Evolutionary conservation across 2,888 invertebrate genomes (phyloP), one percentile per base, ranked within the genome.

Genomic region (Blera fallax): DNA sequence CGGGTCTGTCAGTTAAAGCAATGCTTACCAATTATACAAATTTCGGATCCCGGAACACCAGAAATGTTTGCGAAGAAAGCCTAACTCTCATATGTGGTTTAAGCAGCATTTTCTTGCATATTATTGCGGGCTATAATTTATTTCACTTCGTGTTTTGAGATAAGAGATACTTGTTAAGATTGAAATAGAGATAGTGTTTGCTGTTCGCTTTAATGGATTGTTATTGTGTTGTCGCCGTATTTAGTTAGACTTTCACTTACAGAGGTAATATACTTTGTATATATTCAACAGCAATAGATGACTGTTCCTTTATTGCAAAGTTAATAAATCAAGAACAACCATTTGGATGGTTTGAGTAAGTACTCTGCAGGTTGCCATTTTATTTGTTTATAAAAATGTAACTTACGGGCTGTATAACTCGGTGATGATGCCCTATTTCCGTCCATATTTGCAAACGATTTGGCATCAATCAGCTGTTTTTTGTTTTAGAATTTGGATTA

Each of bases 11-110:
- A 14, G 27, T 11, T 10, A 14, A 50, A 16, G 50, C 40, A 52
- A 40, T 69, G 65, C 18, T 43, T 32, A 69, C 18, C 69, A 54
- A 69, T 67, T 67, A 67, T 24, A 54, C 69, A 54, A 54, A 69
- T 43, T 69, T 69, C n/a, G 32, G n/a, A 52, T 40, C 18, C 21
- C 48, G 7, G 11, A 48, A 24, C 21, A 14, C 6, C 50, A 37
- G 21, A 24, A 24, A 67, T 67, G 21, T 37, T 37, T 24, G 24
- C 11, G 10, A 52, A 67, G 34, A 50, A 50, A 24, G 34, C 37
- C 21, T 24, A 50, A 50, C 65, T 21, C 29, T 24, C 48, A 34
- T 48, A 50, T 65, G 48, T 24, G 34, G 64, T 50, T 24, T 50
- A 16, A 24, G 27, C 14, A n/a, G 21, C 14, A 10, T 32, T 18